Evolutionary conservation across 2,113 vertebrate genomes (phyloP), one percentile per base, ranked within the genome.

Genomic region (Urocitellus parryii): DNA sequence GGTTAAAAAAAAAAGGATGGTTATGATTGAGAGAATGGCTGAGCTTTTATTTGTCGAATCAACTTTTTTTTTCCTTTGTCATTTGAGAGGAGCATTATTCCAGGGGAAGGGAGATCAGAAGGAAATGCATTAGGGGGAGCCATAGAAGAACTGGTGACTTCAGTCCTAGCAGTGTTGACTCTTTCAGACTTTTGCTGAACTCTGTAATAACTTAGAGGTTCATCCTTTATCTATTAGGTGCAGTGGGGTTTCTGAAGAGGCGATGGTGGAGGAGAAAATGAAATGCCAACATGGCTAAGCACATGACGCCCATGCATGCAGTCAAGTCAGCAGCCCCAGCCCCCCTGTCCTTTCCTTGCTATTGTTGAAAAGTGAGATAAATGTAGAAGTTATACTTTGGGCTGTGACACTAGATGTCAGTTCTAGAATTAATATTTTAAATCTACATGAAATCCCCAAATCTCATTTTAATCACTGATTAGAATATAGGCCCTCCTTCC

Each of bases 391-490:
- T 74, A 18, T 14, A 2, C 8, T 81, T 87, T 29, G 4, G 17
- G 2, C 22, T 48, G 14, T 78, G 25, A 65, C 76, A 2, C 25
- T 72, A 39, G 76, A 29, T 92, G 51, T 37, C 73, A 16, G 34
- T 96, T 93, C 67, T 87, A 56, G 86, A 91, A 76, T 83, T 56
- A 48, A 10, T 79, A 42, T 51, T 67, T 81, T 63, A 77, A 88
- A 61, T 81, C 20, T 37, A 70, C 25, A 29, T 18, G 22, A 83
- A 72, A 77, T 61, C 79, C 34, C 17, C 65, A 48, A 39, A 24
- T 92, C 39, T 83, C 6, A 48, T 96, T 91, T 95, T 72, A 65
- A 51, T 85, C 68, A 76, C 29, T 94, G n/a, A 81, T 78, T 80
- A 82, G 42, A 73, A 37, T 20, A 32, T 67, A 65, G 32, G 85